Percentiles rank a stretch among this genome's conserved stretches.
Evolutionary conservation across 2,113 vertebrate genomes (phyloP).

Genomic region (Caranx ignobilis): DNA sequence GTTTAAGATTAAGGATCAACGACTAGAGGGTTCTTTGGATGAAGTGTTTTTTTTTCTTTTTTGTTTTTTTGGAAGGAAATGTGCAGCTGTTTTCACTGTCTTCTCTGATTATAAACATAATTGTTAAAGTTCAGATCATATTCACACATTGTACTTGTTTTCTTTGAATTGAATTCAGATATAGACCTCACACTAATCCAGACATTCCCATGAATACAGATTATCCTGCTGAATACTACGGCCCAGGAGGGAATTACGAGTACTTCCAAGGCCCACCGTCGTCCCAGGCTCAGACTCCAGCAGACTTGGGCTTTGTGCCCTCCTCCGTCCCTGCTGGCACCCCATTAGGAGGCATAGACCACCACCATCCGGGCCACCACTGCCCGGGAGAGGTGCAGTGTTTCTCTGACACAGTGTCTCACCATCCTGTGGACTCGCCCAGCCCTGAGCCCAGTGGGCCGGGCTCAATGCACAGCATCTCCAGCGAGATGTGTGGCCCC

Average conservation of each 20-base stretch:
- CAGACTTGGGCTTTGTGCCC: slow-evolving; percentile 94
- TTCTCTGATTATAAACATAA: too few species aligned
- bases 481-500: slow-evolving; percentile 93
- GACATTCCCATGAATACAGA: slow-evolving; percentile 80
- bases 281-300: slow-evolving; percentile 95
- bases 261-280: slow-evolving; percentile 96
- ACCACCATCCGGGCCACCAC: slow-evolving; percentile 92
- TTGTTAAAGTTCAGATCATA: too few species aligned
- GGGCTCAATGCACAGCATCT: slow-evolving; percentile 93
- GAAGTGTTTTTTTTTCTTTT: too few species aligned
- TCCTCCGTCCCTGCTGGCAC: slow-evolving; percentile 94
- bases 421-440: slow-evolving; percentile 93
- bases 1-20: neutral
- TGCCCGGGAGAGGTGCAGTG: slow-evolving; percentile 92
- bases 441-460: slow-evolving; percentile 94
- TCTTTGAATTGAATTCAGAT: neutral
- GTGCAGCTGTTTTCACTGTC: too few species aligned
- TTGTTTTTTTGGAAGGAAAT: too few species aligned
- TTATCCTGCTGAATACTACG: slow-evolving; percentile 96
- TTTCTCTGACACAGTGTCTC: slow-evolving; percentile 92
- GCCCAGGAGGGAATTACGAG: slow-evolving; percentile 94
- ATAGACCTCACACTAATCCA: slow-evolving; percentile 15
- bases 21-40: neutral
- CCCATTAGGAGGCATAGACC: slow-evolving; percentile 91
- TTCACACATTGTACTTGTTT: too few species aligned